Percentiles rank a stretch among this genome's conserved stretches.
These are phyloP conservation scores for Drosophila sulfurigaster DNA, from an alignment of 1,140 invertebrate species.

Conservation along the genomic window DNA sequence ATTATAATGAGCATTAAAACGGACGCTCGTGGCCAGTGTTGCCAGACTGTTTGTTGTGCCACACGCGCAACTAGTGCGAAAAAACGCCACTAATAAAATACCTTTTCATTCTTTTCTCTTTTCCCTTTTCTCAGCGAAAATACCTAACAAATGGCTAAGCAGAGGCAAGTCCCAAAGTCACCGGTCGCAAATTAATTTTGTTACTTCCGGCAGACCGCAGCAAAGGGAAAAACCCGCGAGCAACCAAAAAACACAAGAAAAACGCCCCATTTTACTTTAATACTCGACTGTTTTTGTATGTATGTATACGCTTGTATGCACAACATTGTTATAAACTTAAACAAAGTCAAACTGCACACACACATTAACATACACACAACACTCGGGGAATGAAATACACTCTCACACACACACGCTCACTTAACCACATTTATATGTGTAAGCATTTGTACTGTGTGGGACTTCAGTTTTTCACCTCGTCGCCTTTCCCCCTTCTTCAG, in stretches of 20 bases:
- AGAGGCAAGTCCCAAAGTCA: conserved; percentile 23
- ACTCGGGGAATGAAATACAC: conserved; percentile 3
- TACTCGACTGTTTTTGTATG: conserved; percentile 8
- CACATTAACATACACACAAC: neutral
- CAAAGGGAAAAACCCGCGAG: conserved; percentile 21
- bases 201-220: conserved; percentile 39
- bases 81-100: conserved; percentile 40
- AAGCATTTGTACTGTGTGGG: conserved; percentile 13
- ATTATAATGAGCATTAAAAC: conserved; percentile 80
- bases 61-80: conserved; percentile 35
- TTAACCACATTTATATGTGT: conserved; percentile 30
- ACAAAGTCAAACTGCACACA: conserved; percentile 47
- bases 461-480: conserved; percentile 14
- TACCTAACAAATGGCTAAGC: conserved; percentile 42
- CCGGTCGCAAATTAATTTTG: conserved; percentile 49
- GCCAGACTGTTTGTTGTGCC: conserved; percentile 26
- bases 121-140: neutral
- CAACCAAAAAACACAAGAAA: conserved; percentile 12
- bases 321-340: conserved; percentile 47
- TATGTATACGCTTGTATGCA: conserved; percentile 5
- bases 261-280: conserved; percentile 23
- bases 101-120: neutral
- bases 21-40: conserved; percentile 62
- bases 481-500: conserved; percentile 14
- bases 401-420: conserved; percentile 5